Percentiles rank a stretch among this genome's conserved stretches.
phyloP scores from a whole-genome alignment of 2,888 invertebrate genomes.

The Alloplasta piceator region DNA sequence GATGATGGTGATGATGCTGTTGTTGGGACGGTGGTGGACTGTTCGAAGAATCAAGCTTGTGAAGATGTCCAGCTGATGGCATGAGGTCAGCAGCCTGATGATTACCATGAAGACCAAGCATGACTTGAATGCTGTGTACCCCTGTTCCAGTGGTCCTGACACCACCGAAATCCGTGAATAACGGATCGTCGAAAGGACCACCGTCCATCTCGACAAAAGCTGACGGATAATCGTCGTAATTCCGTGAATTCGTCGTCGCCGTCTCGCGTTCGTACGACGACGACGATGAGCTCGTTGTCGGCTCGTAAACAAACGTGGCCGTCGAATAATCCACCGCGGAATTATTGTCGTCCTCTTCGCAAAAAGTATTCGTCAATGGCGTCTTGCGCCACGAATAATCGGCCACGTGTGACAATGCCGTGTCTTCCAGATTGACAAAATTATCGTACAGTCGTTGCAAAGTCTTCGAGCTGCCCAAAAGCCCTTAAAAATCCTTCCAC shows the following conservation, averaged over 20 bases:
- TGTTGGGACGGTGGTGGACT: conserved; percentile 83
- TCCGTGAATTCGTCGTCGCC: neutral
- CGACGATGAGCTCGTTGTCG: conserved; percentile 33
- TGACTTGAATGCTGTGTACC: conserved; percentile 88
- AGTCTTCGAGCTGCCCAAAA: no score
- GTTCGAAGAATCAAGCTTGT: conserved; percentile 83
- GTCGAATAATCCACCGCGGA: conserved; percentile 48
- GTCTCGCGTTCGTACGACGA: conserved; percentile 27
- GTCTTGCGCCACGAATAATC: conserved; percentile 40
- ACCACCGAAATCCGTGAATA: conserved; percentile 90
- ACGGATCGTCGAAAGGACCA: conserved; percentile 90
- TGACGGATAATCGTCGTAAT: conserved; percentile 27
- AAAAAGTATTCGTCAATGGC: neutral
- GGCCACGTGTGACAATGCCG: conserved; percentile 11
- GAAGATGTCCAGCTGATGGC: conserved; percentile 79
- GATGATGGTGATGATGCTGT: conserved; percentile 76
- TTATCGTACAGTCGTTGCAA: no score
- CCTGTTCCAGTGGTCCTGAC: conserved; percentile 84
- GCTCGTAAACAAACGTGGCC: conserved; percentile 30
- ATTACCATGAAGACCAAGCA: conserved; percentile 86
- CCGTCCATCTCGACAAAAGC: conserved; percentile 86
- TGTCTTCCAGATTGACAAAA: conserved; percentile 48
- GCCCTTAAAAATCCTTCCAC: no score
- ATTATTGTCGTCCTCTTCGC: conserved; percentile 19
- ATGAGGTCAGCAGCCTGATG: conserved; percentile 80